Evolutionary conservation across 1,140 invertebrate species (phyloP), one percentile per base, ranked within the genome.

Genomic region (Lycorma delicatula): DNA sequence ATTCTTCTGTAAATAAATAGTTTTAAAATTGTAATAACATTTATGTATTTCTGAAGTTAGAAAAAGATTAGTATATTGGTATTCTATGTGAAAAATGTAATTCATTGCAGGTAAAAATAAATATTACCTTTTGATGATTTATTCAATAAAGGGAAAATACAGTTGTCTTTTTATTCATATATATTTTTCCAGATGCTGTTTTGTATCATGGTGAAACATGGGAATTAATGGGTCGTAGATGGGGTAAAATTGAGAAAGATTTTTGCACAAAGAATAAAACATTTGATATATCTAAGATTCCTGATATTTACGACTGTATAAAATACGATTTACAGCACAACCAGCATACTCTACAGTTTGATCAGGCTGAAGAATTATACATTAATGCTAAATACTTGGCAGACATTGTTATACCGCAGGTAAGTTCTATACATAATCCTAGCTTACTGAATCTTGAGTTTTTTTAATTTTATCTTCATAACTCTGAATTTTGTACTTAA

Each of bases 271-370:
- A 97, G 73, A 84, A 85, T 64, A 91, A 89, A 59, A 81, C 84
- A 16, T 99, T 93, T 76, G 97, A 99, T 70, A 98, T 99, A 63
- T 97, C 93, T 0, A 99, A 99, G 77, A 95, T 99, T 60, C 97
- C 97, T 0, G 97, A 99, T 72, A 99, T 99, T 62, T 99, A 98
- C 69, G 97, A 99, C 76, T 98, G 96, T 70, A 98, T 99, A 63
- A 99, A 99, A 68, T 99, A 97, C 70, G 97, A 99, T 75, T 72
- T 98, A 57, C 96, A 98, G 68, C 97, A 99, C 69, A 99, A 99
- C 73, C 90, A 95, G 67, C 87, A 94, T 69, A 93, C 90, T 0
- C 70, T 98, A 64, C 89, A 97, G 71, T 97, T 96, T 72, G 86
- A 94, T 65, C 82, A 92, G 69, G 87, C 95, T 1, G 91, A 98